Evolutionary conservation across 1,140 invertebrate species (phyloP).

Genomic region (Lucilia sericata): DNA sequence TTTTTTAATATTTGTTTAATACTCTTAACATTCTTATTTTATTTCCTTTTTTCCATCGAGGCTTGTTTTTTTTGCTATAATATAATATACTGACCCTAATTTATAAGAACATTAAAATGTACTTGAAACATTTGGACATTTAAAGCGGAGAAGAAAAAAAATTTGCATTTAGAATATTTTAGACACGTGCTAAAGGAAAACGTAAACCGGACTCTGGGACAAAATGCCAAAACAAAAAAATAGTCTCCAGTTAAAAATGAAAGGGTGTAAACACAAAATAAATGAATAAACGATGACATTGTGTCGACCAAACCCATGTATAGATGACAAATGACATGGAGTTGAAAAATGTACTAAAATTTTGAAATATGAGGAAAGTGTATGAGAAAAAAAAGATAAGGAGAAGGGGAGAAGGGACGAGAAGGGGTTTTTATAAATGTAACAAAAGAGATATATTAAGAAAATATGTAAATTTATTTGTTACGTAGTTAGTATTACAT

Average conservation of each 20-base stretch:
- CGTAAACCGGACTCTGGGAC: not conserved
- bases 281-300: conserved; percentile 15
- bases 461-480: no score
- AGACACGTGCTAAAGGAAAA: not conserved
- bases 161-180: not conserved
- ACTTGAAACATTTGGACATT: conserved; percentile 15
- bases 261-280: not conserved
- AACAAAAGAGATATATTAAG: no score
- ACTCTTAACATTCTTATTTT: not conserved
- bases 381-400: no score
- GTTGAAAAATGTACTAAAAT: not conserved
- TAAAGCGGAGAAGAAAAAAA: not conserved
- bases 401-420: no score
- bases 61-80: not conserved
- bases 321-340: conserved; percentile 27
- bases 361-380: no score
- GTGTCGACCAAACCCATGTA: conserved; percentile 31
- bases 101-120: conserved; percentile 31
- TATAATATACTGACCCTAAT: conserved; percentile 37
- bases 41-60: not conserved
- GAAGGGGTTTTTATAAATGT: no score
- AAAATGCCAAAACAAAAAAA: conserved; percentile 15
- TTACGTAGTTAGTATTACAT: no score
- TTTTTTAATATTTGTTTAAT: not conserved
- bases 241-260: not conserved